phyloP scores from a whole-genome alignment of 2,113 vertebrate species.

The Bujurquina vittata region DNA sequence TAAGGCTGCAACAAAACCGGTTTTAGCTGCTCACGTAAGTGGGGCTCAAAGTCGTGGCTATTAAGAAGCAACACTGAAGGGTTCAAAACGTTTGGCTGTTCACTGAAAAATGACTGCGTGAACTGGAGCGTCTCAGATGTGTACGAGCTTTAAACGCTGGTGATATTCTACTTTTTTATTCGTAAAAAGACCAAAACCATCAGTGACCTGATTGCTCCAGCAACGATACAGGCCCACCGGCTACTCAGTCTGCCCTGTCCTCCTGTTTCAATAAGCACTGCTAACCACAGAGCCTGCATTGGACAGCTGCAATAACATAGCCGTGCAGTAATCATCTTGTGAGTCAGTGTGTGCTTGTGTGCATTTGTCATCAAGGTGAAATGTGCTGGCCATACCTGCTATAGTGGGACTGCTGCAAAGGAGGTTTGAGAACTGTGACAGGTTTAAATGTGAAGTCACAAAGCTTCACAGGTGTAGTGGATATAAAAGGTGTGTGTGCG shows the following conservation, averaged over 20 bases:
- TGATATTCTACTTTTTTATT: neutral
- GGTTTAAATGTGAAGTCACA: neutral
- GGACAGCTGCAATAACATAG: no score
- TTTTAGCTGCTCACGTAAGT: neutral
- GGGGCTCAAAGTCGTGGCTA: neutral
- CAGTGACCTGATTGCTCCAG: neutral
- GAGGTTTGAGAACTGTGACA: neutral
- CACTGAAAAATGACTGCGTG: neutral
- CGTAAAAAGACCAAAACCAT: conserved; percentile 11
- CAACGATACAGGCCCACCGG: neutral
- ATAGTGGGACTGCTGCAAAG: neutral
- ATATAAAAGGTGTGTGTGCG: neutral
- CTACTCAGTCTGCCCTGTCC: neutral
- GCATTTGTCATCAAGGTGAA: neutral
- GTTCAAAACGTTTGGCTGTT: neutral
- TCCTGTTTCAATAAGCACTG: neutral
- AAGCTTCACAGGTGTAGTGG: neutral
- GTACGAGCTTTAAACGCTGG: neutral
- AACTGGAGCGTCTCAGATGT: neutral
- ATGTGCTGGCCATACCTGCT: neutral
- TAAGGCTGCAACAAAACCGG: conserved; percentile 23
- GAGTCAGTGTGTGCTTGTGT: neutral
- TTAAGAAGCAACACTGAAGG: neutral
- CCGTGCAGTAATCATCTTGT: neutral
- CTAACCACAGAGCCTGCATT: neutral